phyloP scores from a whole-genome alignment of 2,797 vertebrate genomes.

The Craterocephalus amniculus region DNA sequence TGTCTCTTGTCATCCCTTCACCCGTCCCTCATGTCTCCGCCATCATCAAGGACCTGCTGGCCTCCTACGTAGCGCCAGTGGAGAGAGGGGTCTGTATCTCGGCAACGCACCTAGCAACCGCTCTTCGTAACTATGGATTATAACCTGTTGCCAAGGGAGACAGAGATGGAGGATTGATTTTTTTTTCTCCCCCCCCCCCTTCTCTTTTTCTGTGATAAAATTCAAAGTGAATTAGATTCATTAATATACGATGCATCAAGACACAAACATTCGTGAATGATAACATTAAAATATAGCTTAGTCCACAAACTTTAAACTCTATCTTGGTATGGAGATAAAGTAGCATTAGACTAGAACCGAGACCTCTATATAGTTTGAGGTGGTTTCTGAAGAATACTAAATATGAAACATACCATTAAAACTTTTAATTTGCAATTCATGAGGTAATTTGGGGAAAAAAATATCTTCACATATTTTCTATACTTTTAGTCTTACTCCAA shows the following conservation, averaged over 20 bases:
- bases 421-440: not conserved
- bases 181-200: slow-evolving; percentile 55
- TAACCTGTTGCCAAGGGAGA: slow-evolving; percentile 90
- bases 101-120: slow-evolving; percentile 86
- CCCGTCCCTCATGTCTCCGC: slow-evolving; percentile 72
- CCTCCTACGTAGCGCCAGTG: slow-evolving; percentile 79
- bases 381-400: not conserved
- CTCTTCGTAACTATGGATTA: slow-evolving; percentile 87
- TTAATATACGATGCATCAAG: slow-evolving; percentile 66
- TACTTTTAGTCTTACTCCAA: not conserved
- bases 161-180: slow-evolving; percentile 85
- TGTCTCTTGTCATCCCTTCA: slow-evolving; percentile 77
- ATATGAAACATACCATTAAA: not conserved
- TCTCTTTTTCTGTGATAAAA: slow-evolving; percentile 61
- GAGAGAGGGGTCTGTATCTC: slow-evolving; percentile 84
- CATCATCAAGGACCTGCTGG: slow-evolving; percentile 81
- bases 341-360: slow-evolving; percentile 16
- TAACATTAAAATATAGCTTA: slow-evolving; percentile 32
- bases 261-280: slow-evolving; percentile 54
- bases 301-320: slow-evolving; percentile 27
- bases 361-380: not conserved
- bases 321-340: slow-evolving; percentile 23
- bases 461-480: too few species aligned
- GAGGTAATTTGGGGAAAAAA: not conserved
- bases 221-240: slow-evolving; percentile 76